Percentiles rank a stretch among this genome's conserved stretches.
Evolutionary conservation across 2,797 vertebrate genomes (phyloP).

Genomic region (Australoheros facetus): DNA sequence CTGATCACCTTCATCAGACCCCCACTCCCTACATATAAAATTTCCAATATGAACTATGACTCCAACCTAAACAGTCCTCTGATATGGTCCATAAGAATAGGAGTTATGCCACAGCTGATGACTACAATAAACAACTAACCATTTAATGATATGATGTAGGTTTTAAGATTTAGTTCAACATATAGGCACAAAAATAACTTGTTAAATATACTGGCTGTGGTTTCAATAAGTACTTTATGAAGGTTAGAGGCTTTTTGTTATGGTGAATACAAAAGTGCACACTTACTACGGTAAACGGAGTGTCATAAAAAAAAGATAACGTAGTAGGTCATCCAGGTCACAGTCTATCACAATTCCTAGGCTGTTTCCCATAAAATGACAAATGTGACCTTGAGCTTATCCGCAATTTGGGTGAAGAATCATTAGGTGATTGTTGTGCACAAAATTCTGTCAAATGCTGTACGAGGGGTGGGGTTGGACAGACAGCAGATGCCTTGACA

Average conservation of each 20-base stretch:
- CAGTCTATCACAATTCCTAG: neutral
- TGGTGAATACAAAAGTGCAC: neutral
- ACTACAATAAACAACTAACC: neutral
- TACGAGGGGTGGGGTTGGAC: too few species aligned
- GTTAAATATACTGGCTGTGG: neutral
- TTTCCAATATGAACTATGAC: neutral
- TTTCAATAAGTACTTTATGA: neutral
- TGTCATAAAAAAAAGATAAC: neutral
- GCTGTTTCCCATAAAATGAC: neutral
- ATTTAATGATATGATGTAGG: neutral
- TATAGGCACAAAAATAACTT: neutral
- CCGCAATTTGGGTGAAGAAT: neutral
- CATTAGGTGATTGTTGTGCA: neutral
- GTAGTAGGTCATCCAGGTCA: neutral
- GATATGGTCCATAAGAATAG: neutral
- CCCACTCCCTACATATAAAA: neutral
- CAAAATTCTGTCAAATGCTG: neutral
- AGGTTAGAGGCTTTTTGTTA: fast-evolving
- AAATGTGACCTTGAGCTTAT: neutral
- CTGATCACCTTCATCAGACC: neutral
- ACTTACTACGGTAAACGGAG: neutral
- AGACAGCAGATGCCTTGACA: too few species aligned
- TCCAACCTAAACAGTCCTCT: neutral
- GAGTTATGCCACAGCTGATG: too few species aligned
- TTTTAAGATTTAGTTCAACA: neutral